Conservation (phyloP, 2,797 vertebrate genomes). For the Chelon labrosus region DNA sequence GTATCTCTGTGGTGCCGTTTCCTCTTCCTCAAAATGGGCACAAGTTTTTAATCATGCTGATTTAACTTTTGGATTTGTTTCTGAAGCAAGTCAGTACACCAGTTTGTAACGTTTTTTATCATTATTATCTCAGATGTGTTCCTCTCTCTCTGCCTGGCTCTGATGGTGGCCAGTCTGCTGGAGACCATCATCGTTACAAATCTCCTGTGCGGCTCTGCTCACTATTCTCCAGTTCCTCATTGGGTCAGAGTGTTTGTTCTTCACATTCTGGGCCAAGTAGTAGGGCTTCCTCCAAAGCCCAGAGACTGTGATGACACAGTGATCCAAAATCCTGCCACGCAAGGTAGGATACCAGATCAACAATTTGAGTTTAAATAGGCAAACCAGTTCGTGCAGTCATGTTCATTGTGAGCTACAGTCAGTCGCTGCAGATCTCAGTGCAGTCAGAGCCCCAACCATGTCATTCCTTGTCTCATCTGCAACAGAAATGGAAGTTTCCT, state of each 20-base stretch:
- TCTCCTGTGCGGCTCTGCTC: constrained; percentile 62
- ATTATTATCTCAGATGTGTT: constrained; percentile 70
- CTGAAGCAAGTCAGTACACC: not conserved
- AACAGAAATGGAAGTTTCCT: not conserved
- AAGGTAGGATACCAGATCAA: constrained; percentile 20
- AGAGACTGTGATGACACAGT: constrained; percentile 8
- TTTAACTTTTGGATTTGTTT: not conserved
- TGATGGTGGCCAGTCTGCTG: constrained; percentile 84
- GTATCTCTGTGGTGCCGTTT: not conserved
- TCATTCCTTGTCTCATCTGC: not conserved
- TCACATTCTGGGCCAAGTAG: constrained; percentile 58
- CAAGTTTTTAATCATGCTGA: not conserved
- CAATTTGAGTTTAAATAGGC: not conserved
- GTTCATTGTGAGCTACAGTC: not conserved
- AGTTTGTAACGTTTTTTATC: not conserved
- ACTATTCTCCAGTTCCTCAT: constrained; percentile 58
- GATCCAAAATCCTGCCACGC: constrained; percentile 23
- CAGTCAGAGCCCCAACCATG: not conserved
- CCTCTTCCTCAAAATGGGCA: not conserved
- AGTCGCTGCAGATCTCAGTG: not conserved
- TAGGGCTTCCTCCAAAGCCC: constrained; percentile 39
- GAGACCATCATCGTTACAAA: constrained; percentile 82
- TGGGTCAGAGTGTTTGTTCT: constrained; percentile 77
- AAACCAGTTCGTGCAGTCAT: not conserved
- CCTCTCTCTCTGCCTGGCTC: constrained; percentile 81